A percentile compares a stretch with the other conserved stretches of the same genome.
Conservation (phyloP, 2,888 invertebrate genomes). For the Ditula angustiorana region DNA sequence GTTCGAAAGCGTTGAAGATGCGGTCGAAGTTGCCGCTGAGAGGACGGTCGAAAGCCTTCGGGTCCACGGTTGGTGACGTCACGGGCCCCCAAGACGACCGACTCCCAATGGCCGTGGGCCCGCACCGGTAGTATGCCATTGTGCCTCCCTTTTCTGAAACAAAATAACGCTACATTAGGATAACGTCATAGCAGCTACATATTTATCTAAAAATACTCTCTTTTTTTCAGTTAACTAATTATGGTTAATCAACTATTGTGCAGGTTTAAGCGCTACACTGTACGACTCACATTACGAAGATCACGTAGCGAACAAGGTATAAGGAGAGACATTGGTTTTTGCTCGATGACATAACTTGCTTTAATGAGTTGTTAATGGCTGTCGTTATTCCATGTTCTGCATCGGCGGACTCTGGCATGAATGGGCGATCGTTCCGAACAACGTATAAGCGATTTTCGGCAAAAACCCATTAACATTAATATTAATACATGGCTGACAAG, state of each 20-base stretch:
- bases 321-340: slow-evolving; percentile 41
- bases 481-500: slow-evolving; percentile 56
- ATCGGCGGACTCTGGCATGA: slow-evolving; percentile 33
- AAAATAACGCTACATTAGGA: slow-evolving; percentile 40
- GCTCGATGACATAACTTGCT: slow-evolving; percentile 49
- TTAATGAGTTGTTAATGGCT: slow-evolving; percentile 49
- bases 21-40: slow-evolving; percentile 80
- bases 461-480: slow-evolving; percentile 49
- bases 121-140: slow-evolving; percentile 80
- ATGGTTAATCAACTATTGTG: background rate
- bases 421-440: slow-evolving; percentile 14
- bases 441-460: slow-evolving; percentile 26
- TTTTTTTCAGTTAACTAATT: background rate
- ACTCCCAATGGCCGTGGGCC: slow-evolving; percentile 77
- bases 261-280: background rate
- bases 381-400: slow-evolving; percentile 44
- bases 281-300: background rate
- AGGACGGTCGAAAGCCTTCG: slow-evolving; percentile 72
- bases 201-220: background rate
- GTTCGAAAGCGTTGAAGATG: slow-evolving; percentile 81
- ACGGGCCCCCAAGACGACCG: slow-evolving; percentile 87
- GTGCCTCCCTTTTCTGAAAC: slow-evolving; percentile 57
- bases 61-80: slow-evolving; percentile 73
- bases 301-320: background rate
- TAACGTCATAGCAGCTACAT: background rate